These are phyloP conservation scores for Saimiri boliviensis DNA, from an alignment of 2,113 vertebrate genomes.

Conservation along the genomic window DNA sequence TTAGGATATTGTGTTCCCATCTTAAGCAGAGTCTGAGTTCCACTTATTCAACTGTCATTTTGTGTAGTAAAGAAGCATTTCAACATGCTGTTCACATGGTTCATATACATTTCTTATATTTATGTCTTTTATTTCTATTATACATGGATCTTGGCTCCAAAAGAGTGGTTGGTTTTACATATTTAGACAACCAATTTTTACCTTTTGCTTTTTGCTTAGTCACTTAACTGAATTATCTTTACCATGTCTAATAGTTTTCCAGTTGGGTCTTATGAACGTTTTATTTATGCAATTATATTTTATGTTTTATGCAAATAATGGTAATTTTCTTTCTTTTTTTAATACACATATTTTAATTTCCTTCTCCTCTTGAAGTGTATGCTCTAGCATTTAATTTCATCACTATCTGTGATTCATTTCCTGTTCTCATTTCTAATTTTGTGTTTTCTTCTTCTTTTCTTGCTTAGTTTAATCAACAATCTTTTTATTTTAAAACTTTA, in stretches of 20 bases:
- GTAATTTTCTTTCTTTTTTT: background rate
- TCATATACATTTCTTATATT: fast-evolving
- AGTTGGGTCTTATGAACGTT: conserved; percentile 20
- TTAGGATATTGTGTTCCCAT: background rate
- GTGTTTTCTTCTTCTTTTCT: background rate
- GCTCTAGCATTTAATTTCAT: background rate
- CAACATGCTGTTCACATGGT: background rate
- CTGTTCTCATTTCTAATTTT: background rate
- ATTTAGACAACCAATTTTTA: no score
- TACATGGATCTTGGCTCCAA: background rate
- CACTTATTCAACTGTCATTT: background rate
- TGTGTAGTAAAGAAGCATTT: background rate
- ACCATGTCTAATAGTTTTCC: background rate
- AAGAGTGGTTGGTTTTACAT: fast-evolving
- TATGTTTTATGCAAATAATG: conserved; percentile 23
- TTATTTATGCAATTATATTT: conserved; percentile 16
- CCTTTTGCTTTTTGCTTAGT: background rate
- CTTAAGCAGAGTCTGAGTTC: fast-evolving
- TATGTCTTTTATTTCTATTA: background rate
- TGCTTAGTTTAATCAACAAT: background rate
- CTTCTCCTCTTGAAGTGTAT: background rate
- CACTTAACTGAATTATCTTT: background rate
- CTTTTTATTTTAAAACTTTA: background rate
- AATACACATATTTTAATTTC: background rate
- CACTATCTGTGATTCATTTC: background rate